Evolutionary conservation across 2,113 vertebrate species (phyloP).

Genomic region (Kryptolebias marmoratus): DNA sequence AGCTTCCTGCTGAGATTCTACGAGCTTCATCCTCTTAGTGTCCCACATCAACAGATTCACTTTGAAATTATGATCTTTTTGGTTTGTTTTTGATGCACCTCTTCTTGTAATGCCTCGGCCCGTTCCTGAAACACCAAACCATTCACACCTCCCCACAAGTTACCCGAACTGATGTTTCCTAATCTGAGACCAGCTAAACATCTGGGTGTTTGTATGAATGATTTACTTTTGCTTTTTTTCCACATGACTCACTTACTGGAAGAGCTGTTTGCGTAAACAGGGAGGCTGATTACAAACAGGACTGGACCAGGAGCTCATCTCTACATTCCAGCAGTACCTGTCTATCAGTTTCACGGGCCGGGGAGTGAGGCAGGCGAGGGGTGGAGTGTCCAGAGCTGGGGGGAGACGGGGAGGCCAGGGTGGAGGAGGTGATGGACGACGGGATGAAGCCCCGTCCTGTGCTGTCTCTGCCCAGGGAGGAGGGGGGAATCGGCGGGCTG

Average conservation of each 20-base stretch:
- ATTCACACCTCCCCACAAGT: not conserved
- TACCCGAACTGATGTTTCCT: not conserved
- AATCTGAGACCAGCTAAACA: constrained; percentile 11
- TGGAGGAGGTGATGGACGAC: constrained; percentile 91
- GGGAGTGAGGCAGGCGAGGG: constrained; percentile 89
- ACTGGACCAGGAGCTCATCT: constrained; percentile 16
- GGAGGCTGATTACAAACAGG: constrained; percentile 3
- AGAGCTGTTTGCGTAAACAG: constrained; percentile 44
- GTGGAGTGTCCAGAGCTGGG: constrained; percentile 93
- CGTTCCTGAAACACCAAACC: not conserved
- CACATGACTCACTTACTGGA: constrained; percentile 51
- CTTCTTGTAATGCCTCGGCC: constrained; percentile 2
- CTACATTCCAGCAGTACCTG: constrained; percentile 69
- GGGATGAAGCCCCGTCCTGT: constrained; percentile 85
- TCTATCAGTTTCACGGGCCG: constrained; percentile 86
- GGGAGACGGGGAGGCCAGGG: constrained; percentile 90
- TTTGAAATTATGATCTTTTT: too few species aligned
- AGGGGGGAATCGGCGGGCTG: constrained; percentile 83
- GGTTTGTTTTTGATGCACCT: too few species aligned
- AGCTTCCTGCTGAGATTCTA: not conserved
- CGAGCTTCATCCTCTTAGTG: not conserved
- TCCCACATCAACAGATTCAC: too few species aligned
- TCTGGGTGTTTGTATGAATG: not conserved
- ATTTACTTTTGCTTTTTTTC: constrained; percentile 15
- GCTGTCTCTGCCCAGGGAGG: constrained; percentile 78